phyloP scores from a whole-genome alignment of 1,140 invertebrate genomes.

The Pogonomyrmex barbatus region DNA sequence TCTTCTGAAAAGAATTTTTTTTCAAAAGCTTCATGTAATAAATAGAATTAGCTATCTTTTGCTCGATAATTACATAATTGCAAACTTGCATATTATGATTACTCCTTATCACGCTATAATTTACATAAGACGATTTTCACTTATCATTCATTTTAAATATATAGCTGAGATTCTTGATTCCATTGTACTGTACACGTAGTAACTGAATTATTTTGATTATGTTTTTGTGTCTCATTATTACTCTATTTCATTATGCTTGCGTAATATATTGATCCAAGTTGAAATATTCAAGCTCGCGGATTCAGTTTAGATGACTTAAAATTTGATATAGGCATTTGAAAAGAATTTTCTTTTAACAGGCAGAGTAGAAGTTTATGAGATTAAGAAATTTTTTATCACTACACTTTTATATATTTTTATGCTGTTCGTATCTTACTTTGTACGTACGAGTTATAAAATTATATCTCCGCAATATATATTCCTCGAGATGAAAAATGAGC shows the following conservation, averaged over 20 bases:
- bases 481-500: slow-evolving; percentile 32
- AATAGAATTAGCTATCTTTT: not conserved
- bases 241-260: not conserved
- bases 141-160: not conserved
- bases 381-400: not conserved
- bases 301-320: not conserved
- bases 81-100: not conserved
- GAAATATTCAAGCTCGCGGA: not conserved
- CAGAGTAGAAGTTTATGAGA: slow-evolving; percentile 23
- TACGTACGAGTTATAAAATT: slow-evolving; percentile 28
- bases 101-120: not conserved
- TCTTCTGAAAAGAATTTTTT: not conserved
- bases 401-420: not conserved
- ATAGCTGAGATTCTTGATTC: not conserved
- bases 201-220: not conserved
- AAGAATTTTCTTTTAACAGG: not conserved
- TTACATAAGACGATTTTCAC: not conserved
- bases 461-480: slow-evolving; percentile 27
- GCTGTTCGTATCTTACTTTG: slow-evolving; percentile 4
- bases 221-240: not conserved
- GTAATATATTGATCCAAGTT: not conserved
- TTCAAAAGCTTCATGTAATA: not conserved
- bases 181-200: not conserved
- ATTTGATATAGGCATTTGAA: slow-evolving; percentile 4
- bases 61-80: not conserved